Percentiles rank a stretch among this genome's conserved stretches.
Evolutionary conservation across 2,113 vertebrate species (phyloP).

Genomic region (Silurus asotus): DNA sequence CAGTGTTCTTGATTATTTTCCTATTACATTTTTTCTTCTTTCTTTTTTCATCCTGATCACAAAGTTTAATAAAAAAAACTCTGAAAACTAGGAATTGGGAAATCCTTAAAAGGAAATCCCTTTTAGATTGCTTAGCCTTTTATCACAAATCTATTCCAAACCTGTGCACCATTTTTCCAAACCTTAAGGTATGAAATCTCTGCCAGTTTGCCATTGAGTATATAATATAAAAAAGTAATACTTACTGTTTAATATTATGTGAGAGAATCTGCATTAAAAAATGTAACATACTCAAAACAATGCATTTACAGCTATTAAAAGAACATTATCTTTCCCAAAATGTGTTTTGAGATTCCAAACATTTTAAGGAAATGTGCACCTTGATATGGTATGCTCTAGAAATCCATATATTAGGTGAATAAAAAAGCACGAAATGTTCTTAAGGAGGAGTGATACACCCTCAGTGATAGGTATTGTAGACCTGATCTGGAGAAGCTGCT

Average conservation of each 20-base stretch:
- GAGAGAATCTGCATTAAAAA: background rate
- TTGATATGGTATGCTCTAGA: background rate
- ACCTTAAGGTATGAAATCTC: background rate
- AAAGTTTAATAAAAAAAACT: background rate
- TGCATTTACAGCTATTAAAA: background rate
- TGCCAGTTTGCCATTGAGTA: background rate
- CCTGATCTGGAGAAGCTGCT: background rate
- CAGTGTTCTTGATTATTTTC: background rate
- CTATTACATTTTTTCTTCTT: background rate
- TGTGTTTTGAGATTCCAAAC: background rate
- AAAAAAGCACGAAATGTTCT: background rate
- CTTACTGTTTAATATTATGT: background rate
- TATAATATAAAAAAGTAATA: background rate
- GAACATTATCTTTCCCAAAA: background rate
- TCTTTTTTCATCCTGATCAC: background rate
- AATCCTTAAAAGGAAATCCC: background rate
- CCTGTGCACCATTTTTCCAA: background rate
- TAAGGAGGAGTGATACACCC: background rate
- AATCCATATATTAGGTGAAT: constrained; percentile 3
- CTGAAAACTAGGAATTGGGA: background rate
- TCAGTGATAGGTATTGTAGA: no score
- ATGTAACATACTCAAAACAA: background rate
- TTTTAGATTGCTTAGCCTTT: background rate
- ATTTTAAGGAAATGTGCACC: background rate
- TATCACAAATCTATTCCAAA: background rate